Evolutionary conservation across 2,113 vertebrate species (phyloP), one percentile per base, ranked within the genome.

Genomic region (Eudyptes chrysolophus): DNA sequence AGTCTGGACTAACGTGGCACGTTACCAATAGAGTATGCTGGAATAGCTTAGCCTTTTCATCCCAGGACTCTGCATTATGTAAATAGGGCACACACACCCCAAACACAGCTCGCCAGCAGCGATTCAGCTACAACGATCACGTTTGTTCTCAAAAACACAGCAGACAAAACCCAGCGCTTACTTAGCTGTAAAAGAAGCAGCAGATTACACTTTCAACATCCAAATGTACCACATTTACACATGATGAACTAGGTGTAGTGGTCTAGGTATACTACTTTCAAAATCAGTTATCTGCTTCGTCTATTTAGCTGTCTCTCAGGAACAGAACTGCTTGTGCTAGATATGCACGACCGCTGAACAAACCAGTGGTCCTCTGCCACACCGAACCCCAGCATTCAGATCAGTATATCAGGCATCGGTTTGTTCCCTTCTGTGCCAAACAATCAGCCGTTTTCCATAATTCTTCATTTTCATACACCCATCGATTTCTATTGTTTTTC

Each of bases 11-110:
- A 82, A 75, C 0, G 1, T 25, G 40, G 69, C 32, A 40, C 0
- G 0, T 66, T 58, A 49, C 34, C 13, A 38, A 62, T 7, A 71
- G 29, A 1, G 0, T 68, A 32, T 1, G 9, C 32, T 76, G 62
- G 77, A 76, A 84, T 1, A 51, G 10, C 46, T 86, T 24, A 36
- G n/a, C 15, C 32, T 84, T 90, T 90, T 78, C 62, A 70, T 30
- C 14, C 29, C 38, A 51, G 51, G 55, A 58, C 20, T 49, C 83
- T 55, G 48, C 13, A 13, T 36, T 48, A 24, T 3, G 10, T 30
- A 44, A 89, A 32, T 13, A 78, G 38, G 40, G 21, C 16, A 64
- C 17, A 51, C 4, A 40, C 4, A 38, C 20, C 22, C 36, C 13
- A 30, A 84, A 79, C 74, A 2, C 60, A 70, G 66, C 21, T 64